Conservation (phyloP, 2,113 vertebrate genomes). For the Climacteris rufus region DNA sequence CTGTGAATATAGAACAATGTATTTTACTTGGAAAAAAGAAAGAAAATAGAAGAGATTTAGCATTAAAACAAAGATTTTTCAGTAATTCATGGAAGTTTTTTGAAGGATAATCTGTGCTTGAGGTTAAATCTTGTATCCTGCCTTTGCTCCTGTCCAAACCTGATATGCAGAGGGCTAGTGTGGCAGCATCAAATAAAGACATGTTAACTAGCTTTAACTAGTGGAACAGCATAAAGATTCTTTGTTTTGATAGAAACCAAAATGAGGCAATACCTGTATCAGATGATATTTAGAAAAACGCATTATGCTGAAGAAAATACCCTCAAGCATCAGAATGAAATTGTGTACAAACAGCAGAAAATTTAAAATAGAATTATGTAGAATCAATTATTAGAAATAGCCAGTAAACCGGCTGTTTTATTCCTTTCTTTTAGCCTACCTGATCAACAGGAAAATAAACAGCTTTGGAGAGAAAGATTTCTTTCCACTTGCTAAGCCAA, state of each 20-base stretch:
- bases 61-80: background rate
- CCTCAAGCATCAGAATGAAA: background rate
- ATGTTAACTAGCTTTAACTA: background rate
- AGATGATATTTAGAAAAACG: background rate
- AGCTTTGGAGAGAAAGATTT: background rate
- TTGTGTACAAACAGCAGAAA: background rate
- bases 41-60: background rate
- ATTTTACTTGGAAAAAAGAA: background rate
- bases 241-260: background rate
- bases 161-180: background rate
- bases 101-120: background rate
- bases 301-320: background rate
- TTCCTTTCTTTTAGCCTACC: background rate
- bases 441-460: background rate
- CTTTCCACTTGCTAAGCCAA: background rate
- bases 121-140: conserved; percentile 1
- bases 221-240: background rate
- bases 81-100: background rate
- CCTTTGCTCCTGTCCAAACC: background rate
- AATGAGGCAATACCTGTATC: background rate
- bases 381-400: background rate
- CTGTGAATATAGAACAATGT: background rate
- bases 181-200: background rate
- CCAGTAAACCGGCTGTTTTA: background rate
- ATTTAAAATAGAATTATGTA: background rate